Evolutionary conservation across 1,140 invertebrate species (phyloP).

Genomic region (Caenorhabditis brenneri): DNA sequence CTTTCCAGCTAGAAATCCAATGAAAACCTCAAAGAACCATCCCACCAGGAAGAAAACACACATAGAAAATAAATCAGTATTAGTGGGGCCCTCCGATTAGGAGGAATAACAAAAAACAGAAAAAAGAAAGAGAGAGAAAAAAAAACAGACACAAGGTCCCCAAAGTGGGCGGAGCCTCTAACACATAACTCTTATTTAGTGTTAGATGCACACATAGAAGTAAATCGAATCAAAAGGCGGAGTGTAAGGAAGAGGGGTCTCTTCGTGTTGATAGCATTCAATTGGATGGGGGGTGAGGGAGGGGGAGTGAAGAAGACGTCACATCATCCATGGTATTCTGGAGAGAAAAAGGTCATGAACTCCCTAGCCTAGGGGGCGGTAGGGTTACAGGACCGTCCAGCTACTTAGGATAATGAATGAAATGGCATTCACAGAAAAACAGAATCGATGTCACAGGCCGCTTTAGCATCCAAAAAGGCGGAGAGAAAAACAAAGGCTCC

Average conservation of each 20-base stretch:
- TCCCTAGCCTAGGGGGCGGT: too few relatives aligned
- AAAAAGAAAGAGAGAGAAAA: not conserved
- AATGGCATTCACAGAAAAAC: too few relatives aligned
- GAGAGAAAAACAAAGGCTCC: too few relatives aligned
- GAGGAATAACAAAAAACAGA: not conserved
- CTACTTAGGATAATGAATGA: too few relatives aligned
- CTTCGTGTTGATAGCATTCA: constrained; percentile 25
- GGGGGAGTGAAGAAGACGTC: constrained; percentile 29
- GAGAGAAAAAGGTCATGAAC: too few relatives aligned
- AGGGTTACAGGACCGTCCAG: too few relatives aligned
- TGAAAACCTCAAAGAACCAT: not conserved
- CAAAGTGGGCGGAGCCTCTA: too few relatives aligned
- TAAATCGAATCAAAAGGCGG: constrained; percentile 38
- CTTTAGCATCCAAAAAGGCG: too few relatives aligned
- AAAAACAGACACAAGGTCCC: not conserved
- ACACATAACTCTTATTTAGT: constrained; percentile 28
- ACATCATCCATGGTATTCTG: not conserved
- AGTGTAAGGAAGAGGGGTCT: constrained; percentile 7
- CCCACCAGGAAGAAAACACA: not conserved
- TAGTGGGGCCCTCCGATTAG: not conserved
- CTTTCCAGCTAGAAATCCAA: too few relatives aligned
- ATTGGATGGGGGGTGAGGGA: not conserved
- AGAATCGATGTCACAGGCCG: too few relatives aligned
- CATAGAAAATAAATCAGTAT: constrained; percentile 28
- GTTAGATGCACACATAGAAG: too few relatives aligned